Base-by-base conservation (phyloP, 2,113 vertebrate species). In the Ariopsis seemanni region DNA sequence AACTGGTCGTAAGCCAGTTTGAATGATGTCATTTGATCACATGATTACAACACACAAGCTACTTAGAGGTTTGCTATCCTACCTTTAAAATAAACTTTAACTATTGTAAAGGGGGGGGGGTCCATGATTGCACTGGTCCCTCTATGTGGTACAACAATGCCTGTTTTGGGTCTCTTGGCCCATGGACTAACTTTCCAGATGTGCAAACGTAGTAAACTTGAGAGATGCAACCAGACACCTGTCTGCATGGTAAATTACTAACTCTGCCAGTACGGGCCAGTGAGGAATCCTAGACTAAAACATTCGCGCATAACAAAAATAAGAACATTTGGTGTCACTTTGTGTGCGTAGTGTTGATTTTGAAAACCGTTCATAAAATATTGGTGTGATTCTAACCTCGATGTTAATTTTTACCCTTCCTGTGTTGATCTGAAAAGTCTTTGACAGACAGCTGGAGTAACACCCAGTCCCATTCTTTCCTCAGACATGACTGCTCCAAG, bases 401-500 rank as follows among this genome's bases (percentile, higher is more conserved):
- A 14, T 27, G 48, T 17, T 2, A 78, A 15, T 53, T 14, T 55
- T 55, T n/a, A 50, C 25, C 2, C 75, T 27, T 53, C 15, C 18
- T 52, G 17, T 74, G 62, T 30, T 62, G 10, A 57, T 7, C 22
- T 55, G 25, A 27, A 30, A 71, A 52, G 25, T 25, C 30, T 82
- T 60, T 62, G 55, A 50, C 9, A 88, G 85, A 85, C 27, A 27
- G 4, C 27, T 0, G 27, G 30, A 87, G 52, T 71, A 62, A 60
- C 34, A 2, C 27, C 18, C 55, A 14, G 62, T 22, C 58, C 1
- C 89, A 25, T 84, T 71, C 10, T 48, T 92, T 25, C 83, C 71
- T 81, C 86, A 99, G 98, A 94, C 97, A 96, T 0, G 90, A 99
- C 89, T 96, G 95, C 27, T 95, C 96, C 67, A 99, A 98, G 93